These are phyloP conservation scores for Volucella inanis DNA, from an alignment of 2,888 invertebrate genomes.

Conservation along the genomic window DNA sequence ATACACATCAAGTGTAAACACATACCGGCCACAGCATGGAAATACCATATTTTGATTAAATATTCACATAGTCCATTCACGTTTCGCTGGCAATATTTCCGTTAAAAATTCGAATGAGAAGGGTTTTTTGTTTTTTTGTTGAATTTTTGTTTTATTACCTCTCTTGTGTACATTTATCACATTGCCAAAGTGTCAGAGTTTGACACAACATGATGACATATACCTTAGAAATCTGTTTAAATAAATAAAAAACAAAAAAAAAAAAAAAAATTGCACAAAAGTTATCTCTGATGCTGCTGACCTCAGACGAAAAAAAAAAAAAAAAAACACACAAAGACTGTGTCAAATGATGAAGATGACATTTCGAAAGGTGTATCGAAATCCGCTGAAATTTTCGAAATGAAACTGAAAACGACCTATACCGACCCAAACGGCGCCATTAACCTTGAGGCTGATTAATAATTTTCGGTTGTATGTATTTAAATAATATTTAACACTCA, in stretches of 20 bases:
- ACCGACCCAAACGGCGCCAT: background rate
- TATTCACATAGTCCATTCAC: slow-evolving; percentile 68
- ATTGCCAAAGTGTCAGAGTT: slow-evolving; percentile 22
- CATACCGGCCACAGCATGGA: slow-evolving; percentile 48
- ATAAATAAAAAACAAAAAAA: too few species aligned
- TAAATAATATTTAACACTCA: slow-evolving; percentile 57
- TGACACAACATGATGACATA: slow-evolving; percentile 8
- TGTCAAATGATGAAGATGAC: slow-evolving; percentile 5
- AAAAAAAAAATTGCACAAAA: background rate
- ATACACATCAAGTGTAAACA: slow-evolving; percentile 30
- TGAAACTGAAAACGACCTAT: slow-evolving; percentile 2
- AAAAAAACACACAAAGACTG: background rate
- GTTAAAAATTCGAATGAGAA: slow-evolving; percentile 50
- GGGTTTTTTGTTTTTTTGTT: background rate
- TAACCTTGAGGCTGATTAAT: slow-evolving; percentile 47
- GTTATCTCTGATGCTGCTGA: background rate
- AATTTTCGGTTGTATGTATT: slow-evolving; percentile 41
- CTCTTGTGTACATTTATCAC: background rate
- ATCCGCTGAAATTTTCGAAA: slow-evolving; percentile 37
- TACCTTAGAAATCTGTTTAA: background rate
- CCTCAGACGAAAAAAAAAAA: slow-evolving; percentile 1
- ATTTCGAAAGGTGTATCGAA: slow-evolving; percentile 49
- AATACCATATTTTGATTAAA: slow-evolving; percentile 64
- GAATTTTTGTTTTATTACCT: slow-evolving; percentile 39
- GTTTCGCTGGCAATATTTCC: slow-evolving; percentile 71